These are phyloP conservation scores for Melanotaenia parkinsoni DNA, from an alignment of 2,797 vertebrate genomes.

Conservation along the genomic window DNA sequence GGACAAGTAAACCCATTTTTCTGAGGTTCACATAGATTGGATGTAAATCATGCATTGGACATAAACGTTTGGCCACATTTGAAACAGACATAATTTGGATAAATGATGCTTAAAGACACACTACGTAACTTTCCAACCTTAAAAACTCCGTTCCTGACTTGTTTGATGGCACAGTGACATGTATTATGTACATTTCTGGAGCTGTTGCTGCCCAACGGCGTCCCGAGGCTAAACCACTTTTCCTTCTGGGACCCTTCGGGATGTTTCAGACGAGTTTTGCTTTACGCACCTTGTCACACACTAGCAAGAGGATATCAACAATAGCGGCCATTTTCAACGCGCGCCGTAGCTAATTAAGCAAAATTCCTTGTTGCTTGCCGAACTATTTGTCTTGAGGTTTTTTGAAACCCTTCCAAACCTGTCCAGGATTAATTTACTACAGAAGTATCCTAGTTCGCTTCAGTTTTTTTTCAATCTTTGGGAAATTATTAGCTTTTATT, in stretches of 20 bases:
- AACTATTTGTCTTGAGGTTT: background rate
- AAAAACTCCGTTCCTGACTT: too few species aligned
- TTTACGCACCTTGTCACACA: too few species aligned
- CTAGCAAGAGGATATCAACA: too few species aligned
- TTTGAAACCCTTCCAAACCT: background rate
- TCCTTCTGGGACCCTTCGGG: background rate
- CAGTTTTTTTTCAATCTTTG: background rate
- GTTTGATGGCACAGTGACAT: too few species aligned
- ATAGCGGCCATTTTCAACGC: too few species aligned
- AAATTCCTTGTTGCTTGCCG: background rate
- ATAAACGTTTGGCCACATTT: too few species aligned
- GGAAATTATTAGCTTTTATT: background rate
- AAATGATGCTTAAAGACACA: background rate
- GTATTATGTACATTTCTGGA: background rate
- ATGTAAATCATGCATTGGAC: background rate
- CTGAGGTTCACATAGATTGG: background rate
- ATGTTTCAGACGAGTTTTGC: too few species aligned
- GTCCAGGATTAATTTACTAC: background rate
- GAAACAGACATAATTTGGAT: background rate
- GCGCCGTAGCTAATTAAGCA: too few species aligned
- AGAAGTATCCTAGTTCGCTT: background rate
- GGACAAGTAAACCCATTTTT: background rate
- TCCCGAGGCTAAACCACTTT: background rate
- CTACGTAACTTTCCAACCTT: too few species aligned
- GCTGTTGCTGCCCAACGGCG: too few species aligned